These are phyloP conservation scores for Cariama cristata DNA, from an alignment of 2,113 vertebrate species.

Conservation along the genomic window DNA sequence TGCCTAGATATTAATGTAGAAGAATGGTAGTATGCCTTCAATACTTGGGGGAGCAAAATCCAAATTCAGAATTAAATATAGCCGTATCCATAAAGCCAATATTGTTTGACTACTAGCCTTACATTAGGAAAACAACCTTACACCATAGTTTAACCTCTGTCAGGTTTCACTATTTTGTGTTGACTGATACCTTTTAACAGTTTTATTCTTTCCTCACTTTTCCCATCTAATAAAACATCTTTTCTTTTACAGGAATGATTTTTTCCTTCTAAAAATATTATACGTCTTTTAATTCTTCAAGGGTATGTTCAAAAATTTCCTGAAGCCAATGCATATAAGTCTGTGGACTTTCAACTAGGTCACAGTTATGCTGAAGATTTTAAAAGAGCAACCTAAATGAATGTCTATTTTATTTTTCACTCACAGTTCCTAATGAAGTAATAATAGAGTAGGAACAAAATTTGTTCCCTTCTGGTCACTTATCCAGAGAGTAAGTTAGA, in stretches of 20 bases:
- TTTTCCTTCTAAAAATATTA: background rate
- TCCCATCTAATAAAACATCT: accelerated
- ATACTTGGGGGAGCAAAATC: background rate
- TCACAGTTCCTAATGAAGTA: background rate
- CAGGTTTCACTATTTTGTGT: background rate
- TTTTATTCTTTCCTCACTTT: background rate
- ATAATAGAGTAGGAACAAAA: background rate
- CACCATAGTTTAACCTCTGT: background rate
- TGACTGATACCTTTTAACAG: background rate
- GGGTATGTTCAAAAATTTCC: background rate
- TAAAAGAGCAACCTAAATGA: background rate
- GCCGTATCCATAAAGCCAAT: background rate
- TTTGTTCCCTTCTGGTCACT: background rate
- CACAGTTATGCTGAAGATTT: background rate
- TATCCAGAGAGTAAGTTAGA: background rate
- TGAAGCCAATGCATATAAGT: background rate
- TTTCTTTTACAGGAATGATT: background rate
- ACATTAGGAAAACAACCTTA: background rate
- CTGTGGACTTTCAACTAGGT: background rate
- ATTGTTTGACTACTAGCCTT: background rate
- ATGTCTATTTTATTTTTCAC: background rate
- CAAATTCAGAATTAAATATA: background rate
- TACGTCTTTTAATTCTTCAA: background rate
- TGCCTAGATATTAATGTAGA: background rate
- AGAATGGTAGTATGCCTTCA: background rate